These are phyloP conservation scores for Coturnix japonica DNA, from an alignment of 2,113 vertebrate genomes.

Conservation along the genomic window DNA sequence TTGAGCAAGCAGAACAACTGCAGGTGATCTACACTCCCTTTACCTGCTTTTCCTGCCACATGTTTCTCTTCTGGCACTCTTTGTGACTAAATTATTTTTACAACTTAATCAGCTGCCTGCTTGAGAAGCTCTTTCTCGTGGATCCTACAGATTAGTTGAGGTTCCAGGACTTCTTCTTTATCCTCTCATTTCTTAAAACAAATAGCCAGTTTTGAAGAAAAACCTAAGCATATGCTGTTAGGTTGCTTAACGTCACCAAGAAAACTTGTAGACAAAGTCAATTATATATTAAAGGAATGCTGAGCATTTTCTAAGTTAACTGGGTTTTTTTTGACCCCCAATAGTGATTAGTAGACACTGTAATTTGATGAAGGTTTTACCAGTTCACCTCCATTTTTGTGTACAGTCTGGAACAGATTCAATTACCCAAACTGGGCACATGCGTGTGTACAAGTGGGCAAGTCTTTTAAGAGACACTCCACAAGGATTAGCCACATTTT, in stretches of 20 bases:
- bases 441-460: not conserved
- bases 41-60: not conserved
- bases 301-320: not conserved
- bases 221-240: not conserved
- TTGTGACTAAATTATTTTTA: not conserved
- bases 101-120: not conserved
- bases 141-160: not conserved
- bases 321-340: not conserved
- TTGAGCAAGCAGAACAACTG: not conserved
- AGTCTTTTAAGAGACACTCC: not conserved
- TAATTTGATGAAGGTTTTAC: not conserved
- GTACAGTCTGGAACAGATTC: not conserved
- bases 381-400: not conserved
- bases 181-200: not conserved
- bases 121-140: not conserved
- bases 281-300: not conserved
- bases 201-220: not conserved
- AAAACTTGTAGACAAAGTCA: not conserved
- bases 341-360: not conserved
- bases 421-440: not conserved
- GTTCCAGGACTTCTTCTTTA: not conserved
- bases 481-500: not conserved
- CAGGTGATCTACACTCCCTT: not conserved
- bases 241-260: not conserved
- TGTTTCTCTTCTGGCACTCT: not conserved